Percentiles rank a stretch among this genome's conserved stretches.
phyloP scores from a whole-genome alignment of 2,888 invertebrate genomes.

The Polylopha cassiicola region DNA sequence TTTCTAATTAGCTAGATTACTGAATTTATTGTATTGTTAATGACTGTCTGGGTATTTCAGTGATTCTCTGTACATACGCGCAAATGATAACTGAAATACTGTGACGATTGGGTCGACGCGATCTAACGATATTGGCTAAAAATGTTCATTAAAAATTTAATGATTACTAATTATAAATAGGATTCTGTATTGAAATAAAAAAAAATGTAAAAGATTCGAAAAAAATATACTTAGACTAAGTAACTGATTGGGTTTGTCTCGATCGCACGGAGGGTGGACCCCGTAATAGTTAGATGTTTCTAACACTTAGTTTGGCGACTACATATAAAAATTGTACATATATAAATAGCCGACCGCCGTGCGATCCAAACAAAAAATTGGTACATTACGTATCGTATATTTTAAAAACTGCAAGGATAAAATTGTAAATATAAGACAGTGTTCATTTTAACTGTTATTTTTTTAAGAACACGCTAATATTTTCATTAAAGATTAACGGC shows the following conservation, averaged over 20 bases:
- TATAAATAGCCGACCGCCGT: conserved; percentile 27
- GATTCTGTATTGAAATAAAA: conserved; percentile 56
- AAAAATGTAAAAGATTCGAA: conserved; percentile 43
- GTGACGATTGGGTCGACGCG: conserved; percentile 28
- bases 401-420: conserved; percentile 42
- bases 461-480: conserved; percentile 61
- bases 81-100: conserved; percentile 30
- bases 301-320: conserved; percentile 35
- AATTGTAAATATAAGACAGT: conserved; percentile 69
- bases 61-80: conserved; percentile 34
- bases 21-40: conserved; percentile 38
- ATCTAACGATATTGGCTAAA: conserved; percentile 42
- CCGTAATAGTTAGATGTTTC: conserved; percentile 35
- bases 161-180: conserved; percentile 53
- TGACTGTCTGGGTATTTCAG: conserved; percentile 33
- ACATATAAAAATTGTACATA: conserved; percentile 54
- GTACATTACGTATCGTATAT: conserved; percentile 55
- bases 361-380: conserved; percentile 32
- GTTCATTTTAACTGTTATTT: conserved; percentile 71
- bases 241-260: conserved; percentile 38
- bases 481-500: conserved; percentile 32
- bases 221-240: conserved; percentile 43
- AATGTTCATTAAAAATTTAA: conserved; percentile 48
- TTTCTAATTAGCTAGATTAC: conserved; percentile 54
- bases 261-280: conserved; percentile 30